Evolutionary conservation across 2,888 invertebrate species (phyloP).

Genomic region (Syrista parreyssii): DNA sequence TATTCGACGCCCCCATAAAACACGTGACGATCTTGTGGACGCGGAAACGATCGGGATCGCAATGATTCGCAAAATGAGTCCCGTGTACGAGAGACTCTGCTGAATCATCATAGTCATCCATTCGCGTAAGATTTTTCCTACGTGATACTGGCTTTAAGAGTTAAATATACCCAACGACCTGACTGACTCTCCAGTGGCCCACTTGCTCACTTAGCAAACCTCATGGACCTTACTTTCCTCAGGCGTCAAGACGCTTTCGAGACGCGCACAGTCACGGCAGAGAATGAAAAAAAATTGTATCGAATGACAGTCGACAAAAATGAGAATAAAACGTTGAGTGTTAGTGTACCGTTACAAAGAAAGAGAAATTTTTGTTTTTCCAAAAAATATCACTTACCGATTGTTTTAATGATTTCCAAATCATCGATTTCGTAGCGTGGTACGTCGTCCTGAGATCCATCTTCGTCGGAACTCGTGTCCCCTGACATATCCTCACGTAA

Average conservation of each 20-base stretch:
- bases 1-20: no score
- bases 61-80: no score
- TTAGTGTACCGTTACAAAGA: no score
- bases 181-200: constrained; percentile 50
- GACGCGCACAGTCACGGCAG: no score
- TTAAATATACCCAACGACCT: constrained; percentile 47
- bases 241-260: background rate
- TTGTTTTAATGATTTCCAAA: constrained; percentile 87
- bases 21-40: no score
- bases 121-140: constrained; percentile 9
- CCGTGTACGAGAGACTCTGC: background rate
- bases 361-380: no score
- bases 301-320: no score
- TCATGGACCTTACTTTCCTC: constrained; percentile 9
- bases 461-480: constrained; percentile 55
- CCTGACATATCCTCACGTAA: constrained; percentile 38
- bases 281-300: no score
- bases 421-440: constrained; percentile 77
- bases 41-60: no score
- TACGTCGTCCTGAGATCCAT: constrained; percentile 56
- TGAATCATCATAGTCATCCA: background rate
- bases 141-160: constrained; percentile 44
- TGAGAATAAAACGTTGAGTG: no score
- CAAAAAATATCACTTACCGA: constrained; percentile 73
- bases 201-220: constrained; percentile 40